Evolutionary conservation across 2,797 vertebrate genomes (phyloP), one percentile per base, ranked within the genome.

Genomic region (Esox lucius): DNA sequence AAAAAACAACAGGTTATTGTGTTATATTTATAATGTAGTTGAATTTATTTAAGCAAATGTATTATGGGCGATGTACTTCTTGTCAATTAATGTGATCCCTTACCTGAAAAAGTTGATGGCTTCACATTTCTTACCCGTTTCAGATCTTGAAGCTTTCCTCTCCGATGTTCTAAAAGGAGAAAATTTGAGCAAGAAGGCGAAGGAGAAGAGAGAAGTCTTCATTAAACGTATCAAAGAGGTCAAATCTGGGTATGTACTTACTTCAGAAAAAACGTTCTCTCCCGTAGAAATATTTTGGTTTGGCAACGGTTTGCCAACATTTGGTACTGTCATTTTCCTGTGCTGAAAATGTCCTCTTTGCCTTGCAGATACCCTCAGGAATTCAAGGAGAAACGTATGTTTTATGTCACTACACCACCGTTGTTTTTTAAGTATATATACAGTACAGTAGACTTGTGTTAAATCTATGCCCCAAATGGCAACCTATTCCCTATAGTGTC

Each of bases 121-220:
- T 33, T 26, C 6, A 16, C 71, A 46, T 74, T 42, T 83, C 70
- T 86, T 62, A 77, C 49, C 78, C 66, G 83, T 89, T 88, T 82
- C 68, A 99, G 97, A 98, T 89, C 80, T 98, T 56, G 96, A 99
- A 80, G 78, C 56, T 11, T 99, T 95, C 91, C 86, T 98, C 85
- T 90, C 80, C 19, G 95, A 96, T 79, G 89, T 87, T 0, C 84
- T 99, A 69, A 98, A 94, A 92, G 96, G 92, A 71, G 98, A 99
- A 91, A 96, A 84, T 90, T 88, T 99, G 81, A 96, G 96, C 83
- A 99, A 96, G 92, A 98, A 93, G 93, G 94, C 93, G 31, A 99
- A 97, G 84, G 97, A 99, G 75, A 97, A 90, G 87, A 95, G 75
- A 71, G 97, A 99, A 69, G 74, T 73, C 33, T 93, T 98, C 84